These are phyloP conservation scores for Siderastrea siderea DNA, from an alignment of 92 coral and sea anemone species.

Conservation along the genomic window DNA sequence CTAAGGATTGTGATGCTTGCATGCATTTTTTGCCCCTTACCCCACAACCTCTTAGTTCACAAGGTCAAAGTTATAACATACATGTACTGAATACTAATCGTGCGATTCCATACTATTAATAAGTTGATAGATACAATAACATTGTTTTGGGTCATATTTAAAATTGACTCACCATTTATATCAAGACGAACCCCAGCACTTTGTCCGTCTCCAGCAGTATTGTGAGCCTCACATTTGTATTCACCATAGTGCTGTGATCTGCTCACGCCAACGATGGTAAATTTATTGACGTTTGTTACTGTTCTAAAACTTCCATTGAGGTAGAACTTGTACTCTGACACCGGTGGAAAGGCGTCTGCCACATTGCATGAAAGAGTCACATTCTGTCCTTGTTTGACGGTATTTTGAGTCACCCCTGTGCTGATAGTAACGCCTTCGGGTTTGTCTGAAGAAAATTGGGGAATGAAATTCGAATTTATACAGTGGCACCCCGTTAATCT, in stretches of 20 bases:
- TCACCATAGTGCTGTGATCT: slow-evolving; percentile 10
- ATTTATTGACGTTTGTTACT: background rate
- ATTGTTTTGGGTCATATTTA: no score
- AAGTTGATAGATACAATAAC: background rate
- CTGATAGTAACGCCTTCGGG: background rate
- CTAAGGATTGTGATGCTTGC: no score
- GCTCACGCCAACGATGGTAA: background rate
- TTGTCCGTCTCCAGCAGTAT: slow-evolving; percentile 15
- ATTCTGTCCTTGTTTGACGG: slow-evolving; percentile 12
- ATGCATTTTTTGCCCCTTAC: no score
- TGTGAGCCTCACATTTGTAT: slow-evolving; percentile 17
- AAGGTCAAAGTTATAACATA: background rate
- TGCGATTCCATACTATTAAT: no score
- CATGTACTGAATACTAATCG: background rate
- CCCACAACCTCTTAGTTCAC: no score
- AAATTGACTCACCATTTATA: slow-evolving; percentile 1
- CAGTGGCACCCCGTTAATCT: no score
- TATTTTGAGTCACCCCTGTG: background rate
- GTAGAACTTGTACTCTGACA: slow-evolving; percentile 5
- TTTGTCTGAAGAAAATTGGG: no score
- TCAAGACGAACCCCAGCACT: background rate
- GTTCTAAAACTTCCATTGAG: background rate
- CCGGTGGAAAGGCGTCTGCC: slow-evolving; percentile 19
- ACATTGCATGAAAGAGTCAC: slow-evolving; percentile 18
- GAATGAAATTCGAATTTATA: no score